phyloP scores from a whole-genome alignment of 2,113 vertebrate species.

The Platycercus adscitus region DNA sequence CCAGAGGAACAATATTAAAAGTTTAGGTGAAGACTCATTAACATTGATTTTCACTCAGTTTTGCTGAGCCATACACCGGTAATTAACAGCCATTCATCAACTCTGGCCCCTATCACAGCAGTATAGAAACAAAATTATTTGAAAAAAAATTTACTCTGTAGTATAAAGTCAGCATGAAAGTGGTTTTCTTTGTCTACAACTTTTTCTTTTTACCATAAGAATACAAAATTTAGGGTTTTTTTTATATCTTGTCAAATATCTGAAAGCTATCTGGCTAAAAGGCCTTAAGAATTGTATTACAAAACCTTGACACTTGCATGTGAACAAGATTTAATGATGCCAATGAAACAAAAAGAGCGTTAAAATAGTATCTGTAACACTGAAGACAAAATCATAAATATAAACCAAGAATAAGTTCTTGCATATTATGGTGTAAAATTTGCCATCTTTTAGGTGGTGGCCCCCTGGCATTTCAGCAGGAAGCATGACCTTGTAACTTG shows the following conservation, averaged over 20 bases:
- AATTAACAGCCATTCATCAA: slow-evolving; percentile 14
- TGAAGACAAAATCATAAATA: background rate
- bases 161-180: background rate
- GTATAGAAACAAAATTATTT: background rate
- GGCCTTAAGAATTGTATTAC: background rate
- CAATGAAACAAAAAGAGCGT: background rate
- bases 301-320: background rate
- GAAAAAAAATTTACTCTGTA: background rate
- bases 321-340: background rate
- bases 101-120: background rate
- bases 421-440: background rate
- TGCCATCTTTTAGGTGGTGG: background rate
- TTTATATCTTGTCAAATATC: background rate
- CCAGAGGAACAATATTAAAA: slow-evolving; percentile 10
- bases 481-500: background rate
- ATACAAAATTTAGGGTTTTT: background rate
- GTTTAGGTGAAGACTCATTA: slow-evolving; percentile 29
- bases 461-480: background rate
- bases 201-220: background rate
- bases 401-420: background rate
- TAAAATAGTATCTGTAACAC: background rate
- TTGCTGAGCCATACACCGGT: background rate
- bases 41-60: slow-evolving; percentile 10
- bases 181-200: background rate
- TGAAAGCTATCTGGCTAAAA: background rate